Evolutionary conservation across 1,140 invertebrate genomes (phyloP).

Genomic region (Brachionus asplanchnoidis): DNA sequence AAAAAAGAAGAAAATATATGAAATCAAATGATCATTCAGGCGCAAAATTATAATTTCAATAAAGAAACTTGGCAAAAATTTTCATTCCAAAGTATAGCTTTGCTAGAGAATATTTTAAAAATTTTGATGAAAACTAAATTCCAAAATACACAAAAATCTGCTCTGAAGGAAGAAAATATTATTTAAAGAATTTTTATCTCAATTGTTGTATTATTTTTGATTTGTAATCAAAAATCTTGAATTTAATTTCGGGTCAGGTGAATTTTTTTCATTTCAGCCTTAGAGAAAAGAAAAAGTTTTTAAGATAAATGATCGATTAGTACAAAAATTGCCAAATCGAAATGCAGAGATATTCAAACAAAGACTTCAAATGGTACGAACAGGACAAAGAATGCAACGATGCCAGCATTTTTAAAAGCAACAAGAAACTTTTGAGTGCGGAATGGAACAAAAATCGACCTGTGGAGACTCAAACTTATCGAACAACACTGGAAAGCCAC

Average conservation of each 20-base stretch:
- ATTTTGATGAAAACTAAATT: background rate
- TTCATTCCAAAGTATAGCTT: background rate
- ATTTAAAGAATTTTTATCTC: background rate
- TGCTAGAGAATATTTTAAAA: background rate
- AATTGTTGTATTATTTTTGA: background rate
- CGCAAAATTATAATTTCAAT: slow-evolving; percentile 15
- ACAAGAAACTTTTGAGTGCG: background rate
- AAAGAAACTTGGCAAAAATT: background rate
- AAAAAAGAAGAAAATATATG: background rate
- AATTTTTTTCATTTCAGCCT: background rate
- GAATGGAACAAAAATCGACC: background rate
- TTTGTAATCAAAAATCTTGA: background rate
- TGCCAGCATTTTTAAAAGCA: background rate
- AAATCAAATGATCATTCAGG: slow-evolving; percentile 24
- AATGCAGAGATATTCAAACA: background rate
- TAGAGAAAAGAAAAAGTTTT: background rate
- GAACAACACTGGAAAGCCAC: background rate
- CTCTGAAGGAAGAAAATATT: background rate
- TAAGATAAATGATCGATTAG: background rate
- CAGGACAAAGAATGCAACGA: background rate
- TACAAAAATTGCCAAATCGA: background rate
- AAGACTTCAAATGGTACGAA: slow-evolving; percentile 1
- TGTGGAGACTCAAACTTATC: background rate
- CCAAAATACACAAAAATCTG: background rate
- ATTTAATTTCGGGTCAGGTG: background rate